Evolutionary conservation across 2,113 vertebrate genomes (phyloP).

Genomic region (Alosa alosa): DNA sequence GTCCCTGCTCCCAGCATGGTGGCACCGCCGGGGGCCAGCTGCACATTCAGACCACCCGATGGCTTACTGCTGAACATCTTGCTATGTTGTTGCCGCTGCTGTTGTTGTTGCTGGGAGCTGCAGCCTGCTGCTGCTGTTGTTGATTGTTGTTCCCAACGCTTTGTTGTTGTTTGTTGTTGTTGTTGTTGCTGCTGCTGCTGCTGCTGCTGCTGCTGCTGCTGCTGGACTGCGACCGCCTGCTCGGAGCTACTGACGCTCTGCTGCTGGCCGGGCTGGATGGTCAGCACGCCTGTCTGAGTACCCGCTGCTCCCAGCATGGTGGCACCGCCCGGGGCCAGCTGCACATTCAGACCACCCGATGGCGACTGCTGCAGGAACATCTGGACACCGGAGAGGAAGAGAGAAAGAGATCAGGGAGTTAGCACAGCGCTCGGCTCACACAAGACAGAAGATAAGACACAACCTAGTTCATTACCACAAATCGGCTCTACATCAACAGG

Average conservation of each 20-base stretch:
- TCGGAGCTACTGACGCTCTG: slow-evolving; percentile 79
- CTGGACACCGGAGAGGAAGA: slow-evolving; percentile 58
- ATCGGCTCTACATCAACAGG: too few relatives aligned
- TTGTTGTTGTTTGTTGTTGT: slow-evolving; percentile 72
- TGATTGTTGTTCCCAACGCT: too few relatives aligned
- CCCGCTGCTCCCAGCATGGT: slow-evolving; percentile 66
- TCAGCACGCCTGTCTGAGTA: slow-evolving; percentile 77
- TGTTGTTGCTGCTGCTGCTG: slow-evolving; percentile 70
- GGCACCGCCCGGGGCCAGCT: slow-evolving; percentile 72
- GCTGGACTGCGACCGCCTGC: slow-evolving; percentile 78
- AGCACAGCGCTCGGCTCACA: not conserved
- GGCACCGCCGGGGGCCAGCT: slow-evolving; percentile 72
- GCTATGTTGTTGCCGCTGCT: too few relatives aligned
- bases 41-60: slow-evolving; percentile 79
- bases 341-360: slow-evolving; percentile 79
- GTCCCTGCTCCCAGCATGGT: slow-evolving; percentile 71
- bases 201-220: slow-evolving; percentile 76
- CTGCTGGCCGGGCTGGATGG: slow-evolving; percentile 76
- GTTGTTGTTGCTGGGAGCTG: slow-evolving; percentile 50
- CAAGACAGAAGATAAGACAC: not conserved
- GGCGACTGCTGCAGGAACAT: slow-evolving; percentile 91
- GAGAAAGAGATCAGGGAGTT: not conserved
- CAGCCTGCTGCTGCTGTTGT: slow-evolving; percentile 75
- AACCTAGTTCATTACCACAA: too few relatives aligned
- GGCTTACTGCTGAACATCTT: too few relatives aligned